phyloP scores from a whole-genome alignment of 2,797 vertebrate genomes.

The Enteromius radiatus region DNA sequence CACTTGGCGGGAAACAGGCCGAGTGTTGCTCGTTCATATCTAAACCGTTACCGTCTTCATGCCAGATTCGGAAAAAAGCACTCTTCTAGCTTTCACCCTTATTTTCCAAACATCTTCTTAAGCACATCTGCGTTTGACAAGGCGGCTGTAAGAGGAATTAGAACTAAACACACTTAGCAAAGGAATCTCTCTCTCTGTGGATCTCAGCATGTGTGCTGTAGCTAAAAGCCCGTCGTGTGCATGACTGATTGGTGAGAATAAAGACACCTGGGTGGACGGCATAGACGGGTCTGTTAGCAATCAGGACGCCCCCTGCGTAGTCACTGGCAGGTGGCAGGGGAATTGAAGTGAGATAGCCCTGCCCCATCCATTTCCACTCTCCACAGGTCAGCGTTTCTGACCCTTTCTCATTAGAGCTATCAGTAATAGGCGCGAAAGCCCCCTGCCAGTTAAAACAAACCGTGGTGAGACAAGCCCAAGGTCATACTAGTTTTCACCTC shows the following conservation, averaged over 20 bases:
- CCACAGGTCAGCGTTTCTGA: constrained; percentile 72
- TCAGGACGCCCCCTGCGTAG: constrained; percentile 67
- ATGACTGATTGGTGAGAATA: constrained; percentile 49
- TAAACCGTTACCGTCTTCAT: not conserved
- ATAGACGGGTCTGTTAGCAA: constrained; percentile 76
- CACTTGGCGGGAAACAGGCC: constrained; percentile 47
- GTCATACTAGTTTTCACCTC: constrained; percentile 57
- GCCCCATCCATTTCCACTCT: constrained; percentile 79
- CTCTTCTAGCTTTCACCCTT: constrained; percentile 14
- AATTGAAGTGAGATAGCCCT: constrained; percentile 70
- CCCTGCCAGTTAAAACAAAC: constrained; percentile 64
- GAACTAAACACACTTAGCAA: constrained; percentile 25
- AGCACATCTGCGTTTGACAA: constrained; percentile 27
- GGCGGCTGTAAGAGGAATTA: constrained; percentile 31
- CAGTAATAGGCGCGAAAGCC: constrained; percentile 71
- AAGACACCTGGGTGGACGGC: constrained; percentile 45
- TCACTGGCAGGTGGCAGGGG: constrained; percentile 74
- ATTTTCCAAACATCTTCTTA: constrained; percentile 28
- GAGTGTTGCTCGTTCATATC: constrained; percentile 3
- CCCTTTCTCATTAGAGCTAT: constrained; percentile 78
- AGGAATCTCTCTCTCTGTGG: constrained; percentile 33
- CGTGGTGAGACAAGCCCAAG: constrained; percentile 53
- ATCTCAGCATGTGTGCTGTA: constrained; percentile 37
- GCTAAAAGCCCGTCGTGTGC: constrained; percentile 31
- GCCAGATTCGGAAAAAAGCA: constrained; percentile 20